phyloP scores from a whole-genome alignment of 1,140 invertebrate genomes.

The Philotrypesis tridentata region DNA sequence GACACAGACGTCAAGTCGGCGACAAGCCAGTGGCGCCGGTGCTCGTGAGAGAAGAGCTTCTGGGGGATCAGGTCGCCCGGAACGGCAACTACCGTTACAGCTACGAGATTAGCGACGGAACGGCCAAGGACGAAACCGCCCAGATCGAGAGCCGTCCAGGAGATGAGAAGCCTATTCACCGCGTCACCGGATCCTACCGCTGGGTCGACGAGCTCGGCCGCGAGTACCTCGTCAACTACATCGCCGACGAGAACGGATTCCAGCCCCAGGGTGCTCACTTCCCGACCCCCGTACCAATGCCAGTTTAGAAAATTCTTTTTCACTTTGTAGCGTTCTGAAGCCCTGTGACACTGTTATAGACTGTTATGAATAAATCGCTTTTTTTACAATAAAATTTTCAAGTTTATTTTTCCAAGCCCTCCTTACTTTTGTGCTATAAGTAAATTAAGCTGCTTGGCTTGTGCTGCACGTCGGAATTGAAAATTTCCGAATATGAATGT shows the following conservation, averaged over 20 bases:
- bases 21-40: not conserved
- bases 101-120: conserved; percentile 78
- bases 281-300: conserved; percentile 61
- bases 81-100: conserved; percentile 68
- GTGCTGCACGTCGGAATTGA: too few relatives aligned
- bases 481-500: too few relatives aligned
- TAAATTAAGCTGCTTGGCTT: too few relatives aligned
- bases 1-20: not conserved
- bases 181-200: conserved; percentile 71
- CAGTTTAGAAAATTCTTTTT: not conserved
- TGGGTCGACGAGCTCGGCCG: conserved; percentile 75
- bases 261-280: conserved; percentile 71
- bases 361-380: not conserved
- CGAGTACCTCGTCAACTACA: conserved; percentile 70
- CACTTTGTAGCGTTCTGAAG: too few relatives aligned
- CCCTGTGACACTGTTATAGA: too few relatives aligned
- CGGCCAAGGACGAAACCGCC: conserved; percentile 74
- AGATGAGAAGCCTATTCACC: conserved; percentile 5
- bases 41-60: not conserved
- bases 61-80: not conserved
- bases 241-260: conserved; percentile 75
- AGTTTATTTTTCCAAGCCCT: too few relatives aligned
- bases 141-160: conserved; percentile 71
- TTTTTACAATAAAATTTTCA: too few relatives aligned
- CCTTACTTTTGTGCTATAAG: too few relatives aligned